A percentile compares a stretch with the other conserved stretches of the same genome.
Conservation (phyloP, 2,888 invertebrate species). For the Iselma pallidipennis region DNA sequence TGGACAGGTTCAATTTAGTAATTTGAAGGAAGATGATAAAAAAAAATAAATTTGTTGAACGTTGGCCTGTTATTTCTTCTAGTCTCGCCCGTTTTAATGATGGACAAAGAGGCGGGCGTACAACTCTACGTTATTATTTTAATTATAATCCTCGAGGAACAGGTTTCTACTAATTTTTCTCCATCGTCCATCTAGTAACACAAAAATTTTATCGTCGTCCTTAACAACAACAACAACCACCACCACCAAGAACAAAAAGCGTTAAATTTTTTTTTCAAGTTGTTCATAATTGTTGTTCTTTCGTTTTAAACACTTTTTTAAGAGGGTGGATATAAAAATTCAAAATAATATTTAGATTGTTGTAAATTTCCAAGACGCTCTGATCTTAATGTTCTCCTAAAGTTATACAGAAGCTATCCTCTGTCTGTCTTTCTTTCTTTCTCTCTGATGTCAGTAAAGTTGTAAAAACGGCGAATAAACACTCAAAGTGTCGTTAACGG, state of each 20-base stretch:
- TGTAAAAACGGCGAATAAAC: constrained; percentile 17
- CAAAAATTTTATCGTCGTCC: neutral
- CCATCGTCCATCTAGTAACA: neutral
- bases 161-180: constrained; percentile 11
- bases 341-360: no score
- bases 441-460: constrained; percentile 14
- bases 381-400: neutral
- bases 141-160: constrained; percentile 34
- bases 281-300: neutral
- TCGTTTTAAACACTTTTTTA: neutral
- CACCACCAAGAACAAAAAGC: no score
- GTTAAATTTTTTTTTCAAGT: neutral
- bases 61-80: constrained; percentile 12
- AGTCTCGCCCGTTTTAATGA: constrained; percentile 26
- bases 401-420: neutral
- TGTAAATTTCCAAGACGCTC: neutral
- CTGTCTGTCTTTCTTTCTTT: neutral
- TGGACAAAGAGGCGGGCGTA: constrained; percentile 26
- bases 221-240: neutral
- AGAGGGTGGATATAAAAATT: neutral
- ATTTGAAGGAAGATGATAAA: neutral
- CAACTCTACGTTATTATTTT: constrained; percentile 35
- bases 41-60: constrained; percentile 9
- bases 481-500: constrained; percentile 23
- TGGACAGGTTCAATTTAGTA: neutral